A percentile compares a stretch with the other conserved stretches of the same genome.
These are phyloP conservation scores for Tetragonula carbonaria DNA, from an alignment of 2,888 invertebrate genomes.

Conservation along the genomic window DNA sequence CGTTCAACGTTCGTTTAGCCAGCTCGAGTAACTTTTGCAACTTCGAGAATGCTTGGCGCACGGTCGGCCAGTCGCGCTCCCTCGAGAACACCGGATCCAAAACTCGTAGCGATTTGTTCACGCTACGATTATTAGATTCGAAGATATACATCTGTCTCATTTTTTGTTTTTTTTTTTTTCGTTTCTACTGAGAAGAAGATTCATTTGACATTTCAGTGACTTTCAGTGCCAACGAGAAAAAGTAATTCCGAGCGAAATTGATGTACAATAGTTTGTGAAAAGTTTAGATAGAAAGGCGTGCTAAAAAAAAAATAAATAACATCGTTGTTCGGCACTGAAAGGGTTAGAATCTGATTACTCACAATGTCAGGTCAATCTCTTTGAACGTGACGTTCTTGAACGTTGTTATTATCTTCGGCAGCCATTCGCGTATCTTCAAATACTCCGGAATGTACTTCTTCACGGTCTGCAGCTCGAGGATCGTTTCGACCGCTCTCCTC, in stretches of 20 bases:
- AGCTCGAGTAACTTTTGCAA: constrained; percentile 73
- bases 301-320: too few relatives aligned
- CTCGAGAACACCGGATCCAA: constrained; percentile 73
- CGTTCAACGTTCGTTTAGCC: constrained; percentile 63
- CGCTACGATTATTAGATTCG: constrained; percentile 64
- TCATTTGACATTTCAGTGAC: not conserved
- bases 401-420: constrained; percentile 75
- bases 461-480: constrained; percentile 83
- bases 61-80: constrained; percentile 73
- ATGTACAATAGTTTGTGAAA: too few relatives aligned
- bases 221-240: not conserved
- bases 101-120: constrained; percentile 71
- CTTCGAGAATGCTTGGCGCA: constrained; percentile 68
- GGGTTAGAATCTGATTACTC: constrained; percentile 52
- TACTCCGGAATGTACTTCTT: constrained; percentile 85
- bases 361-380: constrained; percentile 77
- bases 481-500: constrained; percentile 83
- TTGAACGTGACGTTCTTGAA: constrained; percentile 76
- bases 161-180: not conserved
- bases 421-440: constrained; percentile 80
- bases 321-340: too few relatives aligned
- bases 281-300: too few relatives aligned
- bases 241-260: too few relatives aligned
- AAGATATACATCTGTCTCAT: not conserved
- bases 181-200: not conserved